A percentile compares a stretch with the other conserved stretches of the same genome.
These are phyloP conservation scores for Drosophila nasuta DNA, from an alignment of 1,140 invertebrate genomes.

Conservation along the genomic window DNA sequence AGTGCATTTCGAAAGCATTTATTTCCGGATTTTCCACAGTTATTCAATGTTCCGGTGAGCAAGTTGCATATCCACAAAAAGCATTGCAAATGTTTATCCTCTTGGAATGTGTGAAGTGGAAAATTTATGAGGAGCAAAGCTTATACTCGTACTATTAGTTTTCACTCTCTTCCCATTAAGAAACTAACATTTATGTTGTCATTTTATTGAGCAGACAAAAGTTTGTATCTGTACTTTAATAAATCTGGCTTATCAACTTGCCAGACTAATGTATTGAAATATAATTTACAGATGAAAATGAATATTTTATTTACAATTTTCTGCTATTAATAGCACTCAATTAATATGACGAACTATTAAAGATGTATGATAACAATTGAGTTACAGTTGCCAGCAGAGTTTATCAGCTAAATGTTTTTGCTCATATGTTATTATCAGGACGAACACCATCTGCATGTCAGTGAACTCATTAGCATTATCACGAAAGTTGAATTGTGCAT, in stretches of 20 bases:
- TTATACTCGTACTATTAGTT: neutral
- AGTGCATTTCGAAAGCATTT: conserved; percentile 74
- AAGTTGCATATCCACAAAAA: conserved; percentile 33
- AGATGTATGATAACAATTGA: neutral
- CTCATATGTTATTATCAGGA: conserved; percentile 6
- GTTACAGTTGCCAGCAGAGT: neutral
- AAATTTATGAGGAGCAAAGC: conserved; percentile 14
- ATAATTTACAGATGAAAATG: no score
- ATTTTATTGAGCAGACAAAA: neutral
- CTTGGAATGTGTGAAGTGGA: conserved; percentile 19
- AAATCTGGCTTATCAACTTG: no score
- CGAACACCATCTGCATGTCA: conserved; percentile 32
- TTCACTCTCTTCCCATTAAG: conserved; percentile 1
- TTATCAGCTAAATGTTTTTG: conserved; percentile 1
- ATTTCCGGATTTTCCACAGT: conserved; percentile 70
- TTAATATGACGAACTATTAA: neutral
- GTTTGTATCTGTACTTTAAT: no score
- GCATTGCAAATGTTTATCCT: conserved; percentile 60
- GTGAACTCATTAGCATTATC: conserved; percentile 47
- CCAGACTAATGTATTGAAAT: no score
- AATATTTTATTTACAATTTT: no score
- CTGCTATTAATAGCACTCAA: neutral
- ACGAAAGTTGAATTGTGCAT: conserved; percentile 45
- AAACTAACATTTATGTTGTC: neutral
- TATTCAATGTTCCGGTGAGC: conserved; percentile 43